Conservation (phyloP, 1,140 invertebrate genomes). For the Drosophila azteca region DNA sequence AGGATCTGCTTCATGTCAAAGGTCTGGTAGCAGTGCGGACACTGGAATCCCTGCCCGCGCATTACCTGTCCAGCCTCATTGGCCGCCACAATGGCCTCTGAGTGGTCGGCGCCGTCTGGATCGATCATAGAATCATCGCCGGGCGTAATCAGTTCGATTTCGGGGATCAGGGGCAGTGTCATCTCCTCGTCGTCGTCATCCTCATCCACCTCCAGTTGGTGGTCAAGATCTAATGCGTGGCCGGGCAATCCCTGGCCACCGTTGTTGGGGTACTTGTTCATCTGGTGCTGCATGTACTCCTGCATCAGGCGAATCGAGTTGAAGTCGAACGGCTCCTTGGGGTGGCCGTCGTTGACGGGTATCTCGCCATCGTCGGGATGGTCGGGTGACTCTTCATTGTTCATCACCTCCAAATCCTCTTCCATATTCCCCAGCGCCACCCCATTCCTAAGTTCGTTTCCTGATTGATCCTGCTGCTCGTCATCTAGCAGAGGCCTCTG, state of each 20-base stretch:
- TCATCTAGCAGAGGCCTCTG: neutral
- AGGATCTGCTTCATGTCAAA: slow-evolving; percentile 82
- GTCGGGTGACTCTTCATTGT: slow-evolving; percentile 7
- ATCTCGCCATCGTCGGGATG: slow-evolving; percentile 62
- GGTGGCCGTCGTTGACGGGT: slow-evolving; percentile 31
- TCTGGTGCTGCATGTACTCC: slow-evolving; percentile 79
- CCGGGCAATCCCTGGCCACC: slow-evolving; percentile 25
- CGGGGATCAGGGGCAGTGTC: slow-evolving; percentile 75
- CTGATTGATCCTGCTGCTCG: slow-evolving; percentile 1
- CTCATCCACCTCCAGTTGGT: slow-evolving; percentile 40
- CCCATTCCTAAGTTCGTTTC: slow-evolving; percentile 8
- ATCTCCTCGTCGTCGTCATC: slow-evolving; percentile 72
- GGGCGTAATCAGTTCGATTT: slow-evolving; percentile 78
- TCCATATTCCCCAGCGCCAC: slow-evolving; percentile 5
- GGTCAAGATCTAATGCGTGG: slow-evolving; percentile 36
- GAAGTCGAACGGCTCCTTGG: slow-evolving; percentile 66
- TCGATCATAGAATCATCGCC: slow-evolving; percentile 53
- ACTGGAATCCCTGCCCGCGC: slow-evolving; percentile 66
- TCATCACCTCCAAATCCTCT: slow-evolving; percentile 22
- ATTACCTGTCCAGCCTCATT: slow-evolving; percentile 9
- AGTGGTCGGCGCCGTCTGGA: slow-evolving; percentile 20
- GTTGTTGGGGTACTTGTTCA: slow-evolving; percentile 78
- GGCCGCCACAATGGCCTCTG: slow-evolving; percentile 3
- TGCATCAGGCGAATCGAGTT: slow-evolving; percentile 79
- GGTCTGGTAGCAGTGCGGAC: slow-evolving; percentile 74